Evolutionary conservation across 2,797 vertebrate species (phyloP).

Genomic region (Sphenopsis melanotis): DNA sequence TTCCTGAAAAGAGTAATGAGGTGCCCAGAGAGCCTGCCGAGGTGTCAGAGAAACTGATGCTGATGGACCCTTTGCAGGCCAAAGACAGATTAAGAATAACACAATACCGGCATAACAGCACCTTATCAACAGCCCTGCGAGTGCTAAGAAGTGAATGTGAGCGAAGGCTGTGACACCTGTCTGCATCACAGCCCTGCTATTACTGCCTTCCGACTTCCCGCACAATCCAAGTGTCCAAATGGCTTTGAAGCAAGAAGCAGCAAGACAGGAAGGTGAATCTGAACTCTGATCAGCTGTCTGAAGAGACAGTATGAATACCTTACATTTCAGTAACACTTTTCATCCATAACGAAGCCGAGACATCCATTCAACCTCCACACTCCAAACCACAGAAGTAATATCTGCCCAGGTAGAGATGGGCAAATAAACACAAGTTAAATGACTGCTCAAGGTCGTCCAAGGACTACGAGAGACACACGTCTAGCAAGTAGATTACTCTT

Average conservation of each 20-base stretch:
- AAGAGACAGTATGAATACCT: not conserved
- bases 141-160: not conserved
- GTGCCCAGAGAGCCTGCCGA: not conserved
- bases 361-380: not conserved
- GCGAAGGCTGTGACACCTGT: not conserved
- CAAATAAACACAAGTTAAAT: constrained; percentile 46
- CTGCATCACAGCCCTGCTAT: not conserved
- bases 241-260: constrained; percentile 27
- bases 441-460: constrained; percentile 54
- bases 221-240: not conserved
- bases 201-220: not conserved
- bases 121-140: not conserved
- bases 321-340: not conserved
- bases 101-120: constrained; percentile 6
- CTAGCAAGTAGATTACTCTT: constrained; percentile 38
- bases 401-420: constrained; percentile 2
- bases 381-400: constrained; percentile 38
- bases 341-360: not conserved
- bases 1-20: constrained; percentile 16
- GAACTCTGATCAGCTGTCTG: not conserved
- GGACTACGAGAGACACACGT: not conserved
- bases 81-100: constrained; percentile 30
- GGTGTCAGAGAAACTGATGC: constrained; percentile 20
- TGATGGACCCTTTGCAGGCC: not conserved
- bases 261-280: constrained; percentile 6